Evolutionary conservation across 1,140 invertebrate genomes (phyloP), one percentile per base, ranked within the genome.

Genomic region (Teleogryllus occipitalis): DNA sequence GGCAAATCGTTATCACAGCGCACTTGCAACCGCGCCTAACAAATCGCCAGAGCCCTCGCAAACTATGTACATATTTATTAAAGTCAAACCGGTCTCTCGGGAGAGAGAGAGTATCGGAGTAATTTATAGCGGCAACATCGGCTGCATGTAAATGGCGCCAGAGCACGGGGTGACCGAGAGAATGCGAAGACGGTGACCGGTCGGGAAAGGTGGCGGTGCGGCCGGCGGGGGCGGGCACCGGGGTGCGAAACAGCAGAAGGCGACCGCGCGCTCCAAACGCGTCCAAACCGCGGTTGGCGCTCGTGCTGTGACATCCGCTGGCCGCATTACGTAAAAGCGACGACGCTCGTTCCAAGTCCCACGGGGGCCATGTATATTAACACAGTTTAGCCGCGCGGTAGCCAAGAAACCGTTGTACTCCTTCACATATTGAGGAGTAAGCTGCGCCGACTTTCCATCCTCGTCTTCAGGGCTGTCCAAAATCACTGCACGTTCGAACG

Each of bases 341-440:
- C 54, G 54, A 3, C 10, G 54, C 54, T 65, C 54, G 54, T 65
- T 14, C 10, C 54, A 65, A 18, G 54, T 65, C 54, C 54, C 54
- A 65, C 54, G 54, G 54, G 27, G 54, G 54, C 54, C 54, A 65
- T 65, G 54, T 65, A 65, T 65, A 65, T 65, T 65, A 65, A 65
- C 54, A 18, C 54, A 65, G 54, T 65, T 65, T 65, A 65, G 54
- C 54, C 18, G 54, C 18, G 54, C 54, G 54, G 10, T 18, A 10
- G 54, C 54, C 54, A 65, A 65, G 54, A 65, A 10, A 65, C 54
- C 54, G 54, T 65, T 65, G 54, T 18, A 65, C 54, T 65, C 54
- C 54, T 18, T 65, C 54, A 65, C 54, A 65, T 65, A 65, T 65
- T 65, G 54, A 65, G 54, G 54, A 65, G 54, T 18, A 18, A 10